Conservation (phyloP, 2,113 vertebrate genomes). For the Vireo altiloquus region DNA sequence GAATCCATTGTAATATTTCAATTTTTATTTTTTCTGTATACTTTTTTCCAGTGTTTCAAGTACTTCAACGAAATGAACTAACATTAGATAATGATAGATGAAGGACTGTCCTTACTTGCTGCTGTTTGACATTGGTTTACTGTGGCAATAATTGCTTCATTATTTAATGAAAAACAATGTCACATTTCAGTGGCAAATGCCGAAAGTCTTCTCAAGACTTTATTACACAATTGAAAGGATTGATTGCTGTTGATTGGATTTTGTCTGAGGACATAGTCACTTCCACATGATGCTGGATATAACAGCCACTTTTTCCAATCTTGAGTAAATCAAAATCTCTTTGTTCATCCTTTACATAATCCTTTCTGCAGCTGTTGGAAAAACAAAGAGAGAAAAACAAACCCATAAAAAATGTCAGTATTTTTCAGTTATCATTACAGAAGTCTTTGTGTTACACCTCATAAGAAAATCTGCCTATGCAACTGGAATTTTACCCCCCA, state of each 20-base stretch:
- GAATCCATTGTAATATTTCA: not conserved
- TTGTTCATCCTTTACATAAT: not conserved
- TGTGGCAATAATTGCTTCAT: constrained; percentile 25
- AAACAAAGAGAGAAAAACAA: not conserved
- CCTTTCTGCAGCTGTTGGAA: not conserved
- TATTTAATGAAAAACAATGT: constrained; percentile 46
- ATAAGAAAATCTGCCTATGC: not conserved
- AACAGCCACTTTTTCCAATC: not conserved
- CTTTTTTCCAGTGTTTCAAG: not conserved
- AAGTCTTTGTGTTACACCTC: not conserved
- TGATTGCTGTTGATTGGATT: constrained; percentile 36
- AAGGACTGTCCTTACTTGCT: not conserved
- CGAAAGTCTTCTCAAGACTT: constrained; percentile 13
- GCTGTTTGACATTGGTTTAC: constrained; percentile 35
- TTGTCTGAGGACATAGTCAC: not conserved
- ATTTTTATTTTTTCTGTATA: not conserved
- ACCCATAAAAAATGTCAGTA: not conserved
- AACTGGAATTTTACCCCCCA: not conserved
- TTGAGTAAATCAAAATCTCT: not conserved
- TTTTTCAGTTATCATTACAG: not conserved
- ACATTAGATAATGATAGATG: not conserved
- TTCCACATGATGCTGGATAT: not conserved
- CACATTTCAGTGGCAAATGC: not conserved
- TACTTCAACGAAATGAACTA: not conserved
- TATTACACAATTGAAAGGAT: constrained; percentile 35